Percentiles rank a stretch among this genome's conserved stretches.
Evolutionary conservation across 2,797 vertebrate species (phyloP).

Genomic region (Myoxocephalus aenaeus): DNA sequence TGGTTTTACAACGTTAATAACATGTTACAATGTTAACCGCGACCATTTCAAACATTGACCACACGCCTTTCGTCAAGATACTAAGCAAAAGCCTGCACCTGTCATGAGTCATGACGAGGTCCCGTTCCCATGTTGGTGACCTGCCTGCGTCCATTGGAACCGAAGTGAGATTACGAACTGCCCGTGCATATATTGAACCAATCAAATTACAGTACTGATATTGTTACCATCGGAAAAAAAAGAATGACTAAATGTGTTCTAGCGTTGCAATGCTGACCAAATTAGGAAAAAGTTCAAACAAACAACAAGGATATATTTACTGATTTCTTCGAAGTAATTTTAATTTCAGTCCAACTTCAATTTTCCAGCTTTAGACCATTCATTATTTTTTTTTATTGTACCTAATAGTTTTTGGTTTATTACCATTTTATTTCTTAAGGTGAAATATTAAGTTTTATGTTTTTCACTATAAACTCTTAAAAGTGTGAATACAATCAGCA

Average conservation of each 20-base stretch:
- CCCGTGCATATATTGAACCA: neutral
- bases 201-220: too few species aligned
- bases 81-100: too few species aligned
- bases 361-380: neutral
- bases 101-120: too few species aligned
- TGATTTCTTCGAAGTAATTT: neutral
- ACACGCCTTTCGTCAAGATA: too few species aligned
- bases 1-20: too few species aligned
- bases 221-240: neutral
- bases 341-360: neutral
- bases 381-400: too few species aligned
- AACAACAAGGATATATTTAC: neutral
- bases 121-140: neutral
- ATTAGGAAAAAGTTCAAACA: neutral
- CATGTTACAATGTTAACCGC: too few species aligned
- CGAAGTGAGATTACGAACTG: neutral
- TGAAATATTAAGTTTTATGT: neutral
- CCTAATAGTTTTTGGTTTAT: neutral
- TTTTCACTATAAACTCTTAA: neutral
- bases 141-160: neutral
- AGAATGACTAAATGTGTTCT: neutral
- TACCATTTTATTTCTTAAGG: neutral
- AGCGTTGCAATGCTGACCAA: neutral
- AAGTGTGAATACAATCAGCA: conserved; percentile 6
- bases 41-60: too few species aligned